Percentiles rank a stretch among this genome's conserved stretches.
These are phyloP conservation scores for Drosophila nannoptera DNA, from an alignment of 1,140 invertebrate species.

Conservation along the genomic window DNA sequence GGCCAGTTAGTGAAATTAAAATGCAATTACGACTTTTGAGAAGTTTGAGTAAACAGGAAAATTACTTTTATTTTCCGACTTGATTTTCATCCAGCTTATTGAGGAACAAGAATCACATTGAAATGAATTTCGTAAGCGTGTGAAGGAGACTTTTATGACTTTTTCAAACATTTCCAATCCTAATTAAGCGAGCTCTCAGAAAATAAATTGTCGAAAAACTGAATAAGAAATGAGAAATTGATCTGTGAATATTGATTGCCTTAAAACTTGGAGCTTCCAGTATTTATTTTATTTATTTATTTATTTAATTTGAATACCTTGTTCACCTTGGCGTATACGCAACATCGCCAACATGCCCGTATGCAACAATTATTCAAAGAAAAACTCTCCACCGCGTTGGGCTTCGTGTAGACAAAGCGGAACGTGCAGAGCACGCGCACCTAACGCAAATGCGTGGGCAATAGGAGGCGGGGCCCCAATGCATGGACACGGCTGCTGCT, in stretches of 20 bases:
- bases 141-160: too few relatives aligned
- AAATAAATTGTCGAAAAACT: too few relatives aligned
- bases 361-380: slow-evolving; percentile 69
- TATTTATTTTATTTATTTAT: neutral
- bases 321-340: slow-evolving; percentile 38
- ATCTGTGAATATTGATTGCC: neutral
- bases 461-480: slow-evolving; percentile 58
- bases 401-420: slow-evolving; percentile 42
- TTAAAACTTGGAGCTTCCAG: neutral
- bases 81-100: too few relatives aligned
- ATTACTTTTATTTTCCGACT: neutral
- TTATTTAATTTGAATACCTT: slow-evolving; percentile 10
- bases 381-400: slow-evolving; percentile 54
- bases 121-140: too few relatives aligned
- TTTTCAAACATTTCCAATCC: too few relatives aligned
- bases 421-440: slow-evolving; percentile 62
- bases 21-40: slow-evolving; percentile 2
- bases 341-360: slow-evolving; percentile 28
- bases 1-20: slow-evolving; percentile 11
- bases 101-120: too few relatives aligned
- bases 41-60: neutral
- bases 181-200: too few relatives aligned
- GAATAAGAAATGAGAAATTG: neutral
- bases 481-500: slow-evolving; percentile 40
- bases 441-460: slow-evolving; percentile 62